Conservation (phyloP, 2,113 vertebrate species). For the Microtus montanus region DNA sequence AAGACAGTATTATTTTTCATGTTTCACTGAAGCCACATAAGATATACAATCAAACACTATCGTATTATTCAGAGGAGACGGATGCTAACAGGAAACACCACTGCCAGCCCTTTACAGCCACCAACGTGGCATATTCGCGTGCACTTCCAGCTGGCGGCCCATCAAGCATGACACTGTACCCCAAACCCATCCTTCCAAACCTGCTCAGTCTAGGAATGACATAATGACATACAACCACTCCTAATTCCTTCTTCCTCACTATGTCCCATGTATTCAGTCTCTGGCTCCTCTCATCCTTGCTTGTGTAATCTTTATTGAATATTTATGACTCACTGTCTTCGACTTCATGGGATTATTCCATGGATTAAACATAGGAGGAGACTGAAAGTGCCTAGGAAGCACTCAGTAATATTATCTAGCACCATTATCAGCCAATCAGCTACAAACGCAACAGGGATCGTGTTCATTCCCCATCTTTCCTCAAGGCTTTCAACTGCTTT, state of each 20-base stretch:
- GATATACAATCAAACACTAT: not conserved
- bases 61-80: not conserved
- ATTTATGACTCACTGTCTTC: not conserved
- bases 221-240: not conserved
- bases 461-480: not conserved
- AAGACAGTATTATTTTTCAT: not conserved
- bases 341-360: not conserved
- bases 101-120: not conserved
- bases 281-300: not conserved
- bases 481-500: not conserved
- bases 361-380: not conserved
- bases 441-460: not conserved
- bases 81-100: not conserved
- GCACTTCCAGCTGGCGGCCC: not conserved
- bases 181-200: not conserved
- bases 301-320: not conserved
- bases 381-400: not conserved
- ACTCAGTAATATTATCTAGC: slow-evolving; percentile 13
- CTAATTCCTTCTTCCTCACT: not conserved
- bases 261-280: not conserved
- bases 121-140: not conserved
- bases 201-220: not conserved
- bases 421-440: not conserved
- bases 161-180: not conserved
- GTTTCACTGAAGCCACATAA: not conserved